Conservation (phyloP, 2,797 vertebrate species). For the Gouania willdenowi region DNA sequence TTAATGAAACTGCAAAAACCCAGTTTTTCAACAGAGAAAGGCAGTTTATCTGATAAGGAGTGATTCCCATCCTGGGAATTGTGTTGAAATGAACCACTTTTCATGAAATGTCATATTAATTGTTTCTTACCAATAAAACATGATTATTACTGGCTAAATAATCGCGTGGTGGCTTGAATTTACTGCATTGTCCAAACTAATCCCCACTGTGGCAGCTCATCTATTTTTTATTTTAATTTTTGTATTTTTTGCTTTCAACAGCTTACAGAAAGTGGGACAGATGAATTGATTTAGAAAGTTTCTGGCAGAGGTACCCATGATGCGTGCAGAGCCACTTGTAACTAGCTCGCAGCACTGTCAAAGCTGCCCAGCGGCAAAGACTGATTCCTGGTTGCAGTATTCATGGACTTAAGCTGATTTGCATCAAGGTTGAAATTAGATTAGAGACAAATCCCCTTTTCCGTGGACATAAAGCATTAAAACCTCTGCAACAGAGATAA, state of each 20-base stretch:
- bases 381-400: slow-evolving; percentile 48
- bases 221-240: no score
- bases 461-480: slow-evolving; percentile 40
- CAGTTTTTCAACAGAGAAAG: no score
- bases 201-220: neutral
- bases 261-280: slow-evolving; percentile 48
- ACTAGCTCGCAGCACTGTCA: slow-evolving; percentile 20
- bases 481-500: slow-evolving; percentile 28
- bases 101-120: no score
- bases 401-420: slow-evolving; percentile 63
- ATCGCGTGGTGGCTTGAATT: neutral
- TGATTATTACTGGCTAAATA: neutral
- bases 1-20: slow-evolving; percentile 18
- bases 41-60: slow-evolving; percentile 14
- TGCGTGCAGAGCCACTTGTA: slow-evolving; percentile 9
- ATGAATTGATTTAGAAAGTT: slow-evolving; percentile 25
- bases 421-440: slow-evolving; percentile 70
- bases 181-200: no score
- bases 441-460: slow-evolving; percentile 72
- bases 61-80: slow-evolving; percentile 4
- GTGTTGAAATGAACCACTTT: no score
- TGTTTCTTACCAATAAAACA: no score
- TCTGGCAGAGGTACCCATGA: slow-evolving; percentile 8
- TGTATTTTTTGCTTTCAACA: slow-evolving; percentile 36
- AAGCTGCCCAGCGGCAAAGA: slow-evolving; percentile 38